Evolutionary conservation across 2,888 invertebrate genomes (phyloP).

Genomic region (Leucoma salicis): DNA sequence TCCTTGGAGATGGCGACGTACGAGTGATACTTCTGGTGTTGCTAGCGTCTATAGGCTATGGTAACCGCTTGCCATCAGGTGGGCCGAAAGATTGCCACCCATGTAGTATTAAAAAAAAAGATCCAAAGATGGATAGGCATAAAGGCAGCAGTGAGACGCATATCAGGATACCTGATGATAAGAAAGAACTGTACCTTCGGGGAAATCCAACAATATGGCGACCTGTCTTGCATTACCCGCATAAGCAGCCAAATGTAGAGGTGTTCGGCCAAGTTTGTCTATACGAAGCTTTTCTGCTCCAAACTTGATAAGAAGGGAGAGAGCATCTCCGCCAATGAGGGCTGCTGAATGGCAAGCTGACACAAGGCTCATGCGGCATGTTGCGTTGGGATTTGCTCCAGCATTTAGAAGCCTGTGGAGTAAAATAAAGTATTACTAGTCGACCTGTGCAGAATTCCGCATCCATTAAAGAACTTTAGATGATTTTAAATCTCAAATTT

Average conservation of each 20-base stretch:
- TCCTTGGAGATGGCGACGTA: no score
- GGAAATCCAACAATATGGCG: slow-evolving; percentile 64
- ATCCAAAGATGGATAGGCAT: no score
- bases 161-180: background rate
- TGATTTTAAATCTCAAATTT: no score
- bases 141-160: background rate
- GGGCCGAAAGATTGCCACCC: no score
- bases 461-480: no score
- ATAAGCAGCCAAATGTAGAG: slow-evolving; percentile 75
- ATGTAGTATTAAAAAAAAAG: no score
- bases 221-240: slow-evolving; percentile 69
- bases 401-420: slow-evolving; percentile 60
- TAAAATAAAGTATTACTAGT: background rate
- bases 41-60: no score
- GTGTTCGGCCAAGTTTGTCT: slow-evolving; percentile 69
- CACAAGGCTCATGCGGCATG: slow-evolving; percentile 65
- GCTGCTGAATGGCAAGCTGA: slow-evolving; percentile 77
- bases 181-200: slow-evolving; percentile 52
- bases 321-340: slow-evolving; percentile 58
- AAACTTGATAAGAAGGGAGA: slow-evolving; percentile 61
- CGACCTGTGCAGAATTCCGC: no score
- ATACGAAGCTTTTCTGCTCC: slow-evolving; percentile 67
- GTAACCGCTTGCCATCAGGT: no score
- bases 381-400: slow-evolving; percentile 76
- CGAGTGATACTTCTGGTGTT: no score